Percentiles rank a stretch among this genome's conserved stretches.
Conservation (phyloP, 2,797 vertebrate genomes). For the Xenops minutus region DNA sequence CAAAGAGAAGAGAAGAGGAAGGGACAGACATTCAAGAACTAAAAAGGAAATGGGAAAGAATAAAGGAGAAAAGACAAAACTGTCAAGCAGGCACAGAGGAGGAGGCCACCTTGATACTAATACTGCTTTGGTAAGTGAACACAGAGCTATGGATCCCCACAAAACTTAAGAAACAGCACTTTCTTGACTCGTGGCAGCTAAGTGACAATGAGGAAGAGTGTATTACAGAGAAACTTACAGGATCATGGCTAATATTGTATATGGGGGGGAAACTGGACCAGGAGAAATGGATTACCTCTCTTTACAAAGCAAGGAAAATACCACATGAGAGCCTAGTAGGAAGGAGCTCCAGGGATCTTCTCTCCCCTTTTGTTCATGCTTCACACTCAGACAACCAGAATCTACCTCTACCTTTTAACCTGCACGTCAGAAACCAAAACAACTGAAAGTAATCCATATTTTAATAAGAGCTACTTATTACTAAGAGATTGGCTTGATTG, state of each 20-base stretch:
- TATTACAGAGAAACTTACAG: not conserved
- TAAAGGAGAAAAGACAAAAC: not conserved
- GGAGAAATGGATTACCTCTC: not conserved
- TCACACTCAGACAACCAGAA: not conserved
- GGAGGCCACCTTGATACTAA: not conserved
- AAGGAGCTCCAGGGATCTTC: not conserved
- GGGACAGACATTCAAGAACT: fast-evolving
- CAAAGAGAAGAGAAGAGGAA: not conserved
- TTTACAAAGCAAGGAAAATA: not conserved
- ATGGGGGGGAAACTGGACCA: not conserved
- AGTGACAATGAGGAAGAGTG: not conserved
- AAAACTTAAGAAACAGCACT: not conserved
- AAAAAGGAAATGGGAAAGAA: not conserved
- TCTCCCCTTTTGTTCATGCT: not conserved
- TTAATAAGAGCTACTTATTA: not conserved
- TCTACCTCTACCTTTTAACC: not conserved
- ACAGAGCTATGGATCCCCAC: not conserved
- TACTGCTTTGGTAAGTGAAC: not conserved
- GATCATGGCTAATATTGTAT: not conserved
- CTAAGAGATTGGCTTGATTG: not conserved
- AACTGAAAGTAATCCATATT: not conserved
- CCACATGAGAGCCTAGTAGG: not conserved
- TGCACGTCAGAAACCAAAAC: not conserved
- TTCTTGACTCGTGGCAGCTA: not conserved
- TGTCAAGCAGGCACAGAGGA: not conserved